Base-by-base conservation (phyloP, 2,888 invertebrate genomes). In the Cheilosia grossa region DNA sequence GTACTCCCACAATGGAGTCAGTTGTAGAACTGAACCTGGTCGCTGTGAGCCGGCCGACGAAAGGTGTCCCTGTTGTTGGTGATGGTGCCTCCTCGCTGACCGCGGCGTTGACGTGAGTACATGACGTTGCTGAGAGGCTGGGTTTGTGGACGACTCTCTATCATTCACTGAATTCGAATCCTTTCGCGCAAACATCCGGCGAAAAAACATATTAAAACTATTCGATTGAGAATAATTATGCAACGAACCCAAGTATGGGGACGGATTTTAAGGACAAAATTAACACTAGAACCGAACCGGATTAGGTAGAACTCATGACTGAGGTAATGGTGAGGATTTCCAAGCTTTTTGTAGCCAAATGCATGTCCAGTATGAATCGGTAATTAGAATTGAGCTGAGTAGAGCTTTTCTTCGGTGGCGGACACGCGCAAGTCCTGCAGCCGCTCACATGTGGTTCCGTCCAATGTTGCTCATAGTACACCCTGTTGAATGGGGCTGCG, bases 1-100 rank as follows among this genome's bases (percentile, higher is more conserved):
- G 89, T 96, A 94, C 92, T 97, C 96, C 97, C 97, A 97, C 9
- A 97, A 92, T 64, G 96, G 95, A 56, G 96, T 96, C 80, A 97
- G 93, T 87, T 93, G 94, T 24, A 92, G 88, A 3, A 89, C 88
- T 47, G 88, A 87, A 77, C 79, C 77, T 67, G 85, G 70, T 83
- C 85, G 58, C 51, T 81, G 81, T 4, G 85, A 77, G 24, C 85
- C 85, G 56, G 85, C 85, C 69, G 74, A 79, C 10, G 78, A 74
- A 44, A 75, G 64, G 67, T 79, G n/a, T 9, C 69, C 79, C 27
- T 75, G 83, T 10, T 75, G 77, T 49, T 63, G 79, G 56, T 51
- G 58, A 37, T 59, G 58, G 58, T 64, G 59, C 54, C 56, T 77
- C 58, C 82, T 82, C 4, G 58, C 63, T 21, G 67, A 47, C 9